phyloP scores from a whole-genome alignment of 2,113 vertebrate species.

The Polypterus senegalus region DNA sequence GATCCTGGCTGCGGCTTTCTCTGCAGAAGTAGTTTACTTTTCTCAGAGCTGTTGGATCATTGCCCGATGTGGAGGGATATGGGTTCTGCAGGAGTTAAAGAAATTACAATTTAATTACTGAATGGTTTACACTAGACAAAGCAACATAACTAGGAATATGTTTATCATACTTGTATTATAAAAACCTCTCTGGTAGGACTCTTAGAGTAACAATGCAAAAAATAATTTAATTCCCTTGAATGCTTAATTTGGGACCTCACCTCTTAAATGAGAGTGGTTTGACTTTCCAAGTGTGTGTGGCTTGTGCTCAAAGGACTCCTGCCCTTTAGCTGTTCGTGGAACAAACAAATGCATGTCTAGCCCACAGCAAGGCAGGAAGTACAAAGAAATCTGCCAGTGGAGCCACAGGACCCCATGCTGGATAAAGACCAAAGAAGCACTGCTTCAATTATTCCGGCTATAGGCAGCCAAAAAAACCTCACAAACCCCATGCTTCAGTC shows the following conservation, averaged over 20 bases:
- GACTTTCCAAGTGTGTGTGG: constrained; percentile 13
- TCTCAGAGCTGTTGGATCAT: constrained; percentile 71
- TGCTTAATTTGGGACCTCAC: background rate
- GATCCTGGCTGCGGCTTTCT: constrained; percentile 84
- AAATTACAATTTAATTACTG: no score
- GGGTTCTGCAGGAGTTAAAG: constrained; percentile 55
- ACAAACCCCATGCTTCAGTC: constrained; percentile 14
- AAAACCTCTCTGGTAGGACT: no score
- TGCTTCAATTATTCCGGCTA: constrained; percentile 23
- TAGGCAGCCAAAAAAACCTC: constrained; percentile 5
- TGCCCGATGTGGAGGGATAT: constrained; percentile 62
- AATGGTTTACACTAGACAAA: no score
- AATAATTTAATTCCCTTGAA: background rate
- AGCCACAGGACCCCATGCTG: constrained; percentile 17
- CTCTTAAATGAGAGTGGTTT: background rate
- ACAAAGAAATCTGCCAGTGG: constrained; percentile 17
- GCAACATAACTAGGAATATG: no score
- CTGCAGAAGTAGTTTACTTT: constrained; percentile 85
- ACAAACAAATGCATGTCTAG: constrained; percentile 18
- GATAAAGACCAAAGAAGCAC: constrained; percentile 20
- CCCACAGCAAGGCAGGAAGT: constrained; percentile 21
- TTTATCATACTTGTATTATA: no score
- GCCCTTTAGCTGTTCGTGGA: constrained; percentile 19
- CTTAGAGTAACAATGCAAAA: no score
- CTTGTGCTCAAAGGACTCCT: constrained; percentile 5